A percentile compares a stretch with the other conserved stretches of the same genome.
Conservation (phyloP, 2,113 vertebrate genomes). For the Poicephalus meyeri region DNA sequence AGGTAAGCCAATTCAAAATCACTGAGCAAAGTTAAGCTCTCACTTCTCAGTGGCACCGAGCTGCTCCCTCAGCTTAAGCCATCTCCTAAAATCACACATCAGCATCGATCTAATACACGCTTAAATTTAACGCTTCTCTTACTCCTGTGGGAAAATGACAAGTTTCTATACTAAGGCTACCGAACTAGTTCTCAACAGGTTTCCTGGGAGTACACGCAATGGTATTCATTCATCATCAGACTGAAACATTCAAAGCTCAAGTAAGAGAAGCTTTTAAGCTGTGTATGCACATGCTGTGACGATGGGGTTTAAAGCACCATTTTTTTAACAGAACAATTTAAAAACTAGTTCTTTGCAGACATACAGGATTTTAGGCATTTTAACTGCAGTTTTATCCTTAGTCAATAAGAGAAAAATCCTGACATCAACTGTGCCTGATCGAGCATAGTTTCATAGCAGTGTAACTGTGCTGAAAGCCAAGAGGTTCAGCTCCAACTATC, state of each 20-base stretch:
- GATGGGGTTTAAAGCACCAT: neutral
- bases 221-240: neutral
- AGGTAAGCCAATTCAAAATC: constrained; percentile 1
- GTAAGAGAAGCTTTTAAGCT: neutral
- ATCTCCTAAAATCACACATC: neutral
- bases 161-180: neutral
- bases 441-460: neutral
- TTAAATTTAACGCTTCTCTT: neutral
- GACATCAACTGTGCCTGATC: constrained; percentile 22
- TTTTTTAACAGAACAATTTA: neutral
- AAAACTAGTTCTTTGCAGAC: neutral
- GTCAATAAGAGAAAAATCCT: constrained; percentile 38
- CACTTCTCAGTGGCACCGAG: neutral
- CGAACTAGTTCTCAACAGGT: neutral
- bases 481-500: constrained; percentile 9
- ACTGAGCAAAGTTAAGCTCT: neutral
- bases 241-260: neutral
- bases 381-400: neutral
- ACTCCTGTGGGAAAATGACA: neutral
- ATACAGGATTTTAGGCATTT: neutral
- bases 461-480: neutral
- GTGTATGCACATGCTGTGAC: neutral
- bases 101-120: neutral
- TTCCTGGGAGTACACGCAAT: neutral
- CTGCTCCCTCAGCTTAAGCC: neutral